Evolutionary conservation across 2,113 vertebrate species (phyloP).

Genomic region (Plotosus lineatus): DNA sequence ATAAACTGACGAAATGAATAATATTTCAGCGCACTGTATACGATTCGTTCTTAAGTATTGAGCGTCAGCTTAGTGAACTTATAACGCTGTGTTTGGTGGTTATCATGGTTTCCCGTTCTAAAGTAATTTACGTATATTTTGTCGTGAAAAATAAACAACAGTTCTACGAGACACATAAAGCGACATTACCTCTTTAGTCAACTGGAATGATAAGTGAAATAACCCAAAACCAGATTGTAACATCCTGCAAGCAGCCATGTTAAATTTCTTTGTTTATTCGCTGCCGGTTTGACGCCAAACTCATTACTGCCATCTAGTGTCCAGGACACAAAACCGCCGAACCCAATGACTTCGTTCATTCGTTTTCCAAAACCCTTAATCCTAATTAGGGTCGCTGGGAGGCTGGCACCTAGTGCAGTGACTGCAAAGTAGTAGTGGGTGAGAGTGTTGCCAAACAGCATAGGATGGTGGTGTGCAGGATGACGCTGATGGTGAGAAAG

Average conservation of each 20-base stretch:
- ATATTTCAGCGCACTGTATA: background rate
- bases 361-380: too few species aligned
- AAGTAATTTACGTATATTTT: background rate
- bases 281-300: background rate
- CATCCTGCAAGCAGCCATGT: conserved; percentile 69
- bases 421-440: too few species aligned
- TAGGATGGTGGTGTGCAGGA: too few species aligned
- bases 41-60: background rate
- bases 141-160: background rate
- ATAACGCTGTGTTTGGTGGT: too few species aligned
- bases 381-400: too few species aligned
- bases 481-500: too few species aligned
- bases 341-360: too few species aligned
- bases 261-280: conserved; percentile 33
- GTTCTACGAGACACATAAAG: too few species aligned
- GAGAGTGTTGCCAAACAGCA: too few species aligned
- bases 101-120: background rate
- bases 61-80: background rate
- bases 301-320: conserved; percentile 33
- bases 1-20: too few species aligned
- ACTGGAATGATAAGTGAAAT: conserved; percentile 60
- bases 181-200: conserved; percentile 64
- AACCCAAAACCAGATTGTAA: conserved; percentile 59
- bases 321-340: background rate
- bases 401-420: too few species aligned